Percentiles rank a stretch among this genome's conserved stretches.
These are phyloP conservation scores for Pteronura brasiliensis DNA, from an alignment of 2,113 vertebrate species.

Conservation along the genomic window DNA sequence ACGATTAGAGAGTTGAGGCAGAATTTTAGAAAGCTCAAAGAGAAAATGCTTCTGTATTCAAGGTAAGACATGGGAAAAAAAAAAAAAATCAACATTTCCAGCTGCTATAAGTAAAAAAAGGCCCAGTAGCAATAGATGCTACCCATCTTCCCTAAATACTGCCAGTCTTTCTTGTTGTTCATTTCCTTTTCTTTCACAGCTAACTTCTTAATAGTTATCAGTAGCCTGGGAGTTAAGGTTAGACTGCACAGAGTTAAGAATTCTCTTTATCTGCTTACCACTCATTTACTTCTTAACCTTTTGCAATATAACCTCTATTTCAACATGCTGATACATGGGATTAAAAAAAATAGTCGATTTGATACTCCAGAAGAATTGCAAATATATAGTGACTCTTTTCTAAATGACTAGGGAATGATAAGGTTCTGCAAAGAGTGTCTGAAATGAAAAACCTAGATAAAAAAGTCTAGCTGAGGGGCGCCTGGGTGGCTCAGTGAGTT, in stretches of 20 bases:
- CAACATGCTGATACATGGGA: not conserved
- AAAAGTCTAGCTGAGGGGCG: not conserved
- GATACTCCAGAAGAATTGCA: not conserved
- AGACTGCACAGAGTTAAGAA: not conserved
- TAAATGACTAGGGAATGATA: not conserved
- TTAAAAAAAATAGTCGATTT: not conserved
- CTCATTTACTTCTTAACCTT: not conserved
- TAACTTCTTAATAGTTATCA: not conserved
- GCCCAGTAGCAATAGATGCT: not conserved
- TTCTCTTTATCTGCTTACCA: not conserved
- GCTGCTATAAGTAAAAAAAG: not conserved
- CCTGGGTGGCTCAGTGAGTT: no score
- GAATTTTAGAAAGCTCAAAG: not conserved
- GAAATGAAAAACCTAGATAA: not conserved
- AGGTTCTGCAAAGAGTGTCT: not conserved
- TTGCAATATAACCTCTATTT: not conserved
- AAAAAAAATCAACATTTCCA: not conserved
- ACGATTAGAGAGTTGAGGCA: not conserved
- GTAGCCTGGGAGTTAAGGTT: not conserved
- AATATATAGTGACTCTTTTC: not conserved
- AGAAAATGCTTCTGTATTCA: conserved; percentile 12
- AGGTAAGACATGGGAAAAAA: not conserved
- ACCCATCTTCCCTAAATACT: not conserved
- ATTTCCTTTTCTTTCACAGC: not conserved
- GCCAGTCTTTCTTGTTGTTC: not conserved